Evolutionary conservation across 2,113 vertebrate genomes (phyloP).

Genomic region (Oenanthe oenanthe): DNA sequence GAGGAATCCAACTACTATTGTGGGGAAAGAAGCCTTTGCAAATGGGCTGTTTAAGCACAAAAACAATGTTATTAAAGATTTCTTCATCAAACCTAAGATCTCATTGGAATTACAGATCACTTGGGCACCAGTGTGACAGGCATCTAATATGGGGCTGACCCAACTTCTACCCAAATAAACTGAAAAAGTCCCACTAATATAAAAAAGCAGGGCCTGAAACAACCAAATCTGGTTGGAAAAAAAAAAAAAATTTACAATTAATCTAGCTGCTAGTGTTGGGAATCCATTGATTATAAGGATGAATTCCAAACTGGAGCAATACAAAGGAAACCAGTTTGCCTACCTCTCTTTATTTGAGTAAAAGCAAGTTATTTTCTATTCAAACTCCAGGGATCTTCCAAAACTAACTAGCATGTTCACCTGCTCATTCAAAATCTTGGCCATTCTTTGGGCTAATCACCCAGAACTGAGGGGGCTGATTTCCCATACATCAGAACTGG

Average conservation of each 20-base stretch:
- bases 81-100: constrained; percentile 10
- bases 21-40: not conserved
- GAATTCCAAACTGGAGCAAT: not conserved
- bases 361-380: not conserved
- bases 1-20: not conserved
- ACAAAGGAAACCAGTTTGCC: not conserved
- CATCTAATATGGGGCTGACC: not conserved
- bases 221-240: not conserved
- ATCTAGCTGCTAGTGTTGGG: not conserved
- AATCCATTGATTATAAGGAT: not conserved
- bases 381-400: not conserved
- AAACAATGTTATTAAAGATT: constrained; percentile 1
- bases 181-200: not conserved
- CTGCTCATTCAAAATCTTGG: not conserved
- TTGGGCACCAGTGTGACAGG: not conserved
- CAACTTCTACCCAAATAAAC: not conserved
- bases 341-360: not conserved
- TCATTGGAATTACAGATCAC: not conserved
- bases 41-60: not conserved
- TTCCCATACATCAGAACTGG: not conserved
- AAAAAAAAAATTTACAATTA: not conserved
- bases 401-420: not conserved
- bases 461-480: not conserved
- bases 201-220: not conserved
- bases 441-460: not conserved